phyloP scores from a whole-genome alignment of 2,797 vertebrate species.

The Enteromius afrohamiltoni region DNA sequence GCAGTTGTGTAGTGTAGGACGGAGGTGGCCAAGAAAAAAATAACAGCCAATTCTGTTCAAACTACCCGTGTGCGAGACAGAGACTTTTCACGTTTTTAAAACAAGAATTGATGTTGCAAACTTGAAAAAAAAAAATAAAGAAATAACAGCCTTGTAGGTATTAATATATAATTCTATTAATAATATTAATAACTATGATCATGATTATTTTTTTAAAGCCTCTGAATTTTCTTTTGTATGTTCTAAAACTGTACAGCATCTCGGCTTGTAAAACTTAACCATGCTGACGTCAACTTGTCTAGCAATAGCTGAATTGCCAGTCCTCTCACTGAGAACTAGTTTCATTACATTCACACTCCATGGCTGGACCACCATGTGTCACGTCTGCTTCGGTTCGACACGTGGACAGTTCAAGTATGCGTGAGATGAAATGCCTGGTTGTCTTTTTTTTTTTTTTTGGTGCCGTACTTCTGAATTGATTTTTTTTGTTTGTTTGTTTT shows the following conservation, averaged over 20 bases:
- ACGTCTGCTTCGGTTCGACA: constrained; percentile 38
- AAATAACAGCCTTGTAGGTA: constrained; percentile 81
- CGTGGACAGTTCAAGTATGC: constrained; percentile 32
- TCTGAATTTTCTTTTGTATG: constrained; percentile 72
- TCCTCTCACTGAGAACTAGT: constrained; percentile 57
- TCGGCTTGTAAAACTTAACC: constrained; percentile 72
- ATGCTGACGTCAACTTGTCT: constrained; percentile 71
- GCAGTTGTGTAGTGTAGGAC: constrained; percentile 66
- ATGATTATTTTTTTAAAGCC: constrained; percentile 64
- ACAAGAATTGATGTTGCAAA: constrained; percentile 77
- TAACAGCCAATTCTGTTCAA: constrained; percentile 57
- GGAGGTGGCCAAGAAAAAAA: constrained; percentile 54
- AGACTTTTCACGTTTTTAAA: constrained; percentile 75
- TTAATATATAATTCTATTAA: constrained; percentile 81
- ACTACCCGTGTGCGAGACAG: constrained; percentile 64
- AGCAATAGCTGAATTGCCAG: constrained; percentile 67
- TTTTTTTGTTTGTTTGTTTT: constrained; percentile 70
- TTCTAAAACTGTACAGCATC: constrained; percentile 77
- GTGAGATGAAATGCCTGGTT: constrained; percentile 59
- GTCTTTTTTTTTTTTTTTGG: constrained; percentile 64
- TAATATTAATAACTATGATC: constrained; percentile 74
- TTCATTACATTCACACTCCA: constrained; percentile 58
- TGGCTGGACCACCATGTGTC: constrained; percentile 57
- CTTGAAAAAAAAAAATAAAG: constrained; percentile 69
- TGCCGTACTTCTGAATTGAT: constrained; percentile 67